Conservation (phyloP, 2,797 vertebrate genomes). For the Falco cherrug region DNA sequence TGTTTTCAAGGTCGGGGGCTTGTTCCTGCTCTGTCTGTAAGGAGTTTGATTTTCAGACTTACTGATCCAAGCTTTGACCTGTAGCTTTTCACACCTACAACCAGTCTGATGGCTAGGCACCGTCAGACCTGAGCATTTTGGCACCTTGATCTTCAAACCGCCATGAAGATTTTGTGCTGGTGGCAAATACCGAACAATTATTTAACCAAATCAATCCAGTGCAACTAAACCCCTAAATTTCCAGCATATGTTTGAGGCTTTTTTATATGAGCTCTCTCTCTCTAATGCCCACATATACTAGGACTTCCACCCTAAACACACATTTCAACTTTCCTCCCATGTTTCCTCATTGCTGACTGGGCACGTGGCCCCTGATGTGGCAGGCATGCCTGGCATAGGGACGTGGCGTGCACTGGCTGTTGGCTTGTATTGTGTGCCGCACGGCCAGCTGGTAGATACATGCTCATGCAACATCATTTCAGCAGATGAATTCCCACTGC, state of each 20-base stretch:
- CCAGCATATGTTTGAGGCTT: neutral
- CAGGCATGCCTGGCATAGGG: neutral
- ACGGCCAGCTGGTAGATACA: neutral
- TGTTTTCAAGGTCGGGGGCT: neutral
- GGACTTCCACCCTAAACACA: neutral
- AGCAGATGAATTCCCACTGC: neutral
- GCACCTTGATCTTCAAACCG: neutral
- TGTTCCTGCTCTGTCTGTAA: neutral
- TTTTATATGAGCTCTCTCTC: neutral
- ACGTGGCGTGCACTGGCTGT: neutral
- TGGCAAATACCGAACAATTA: neutral
- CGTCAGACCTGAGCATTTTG: neutral
- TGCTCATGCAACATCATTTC: fast-evolving
- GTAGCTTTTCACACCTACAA: neutral
- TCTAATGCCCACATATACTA: neutral
- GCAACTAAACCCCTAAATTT: neutral
- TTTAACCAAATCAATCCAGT: neutral
- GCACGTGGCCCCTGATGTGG: neutral
- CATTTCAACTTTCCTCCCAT: neutral
- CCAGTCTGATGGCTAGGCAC: neutral
- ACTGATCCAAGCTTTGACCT: neutral
- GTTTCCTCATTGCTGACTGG: neutral
- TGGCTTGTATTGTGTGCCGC: neutral
- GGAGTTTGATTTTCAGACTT: neutral
- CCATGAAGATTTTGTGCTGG: neutral